Base-by-base conservation (phyloP, 2,797 vertebrate species). In the Neoniphon sammara region DNA sequence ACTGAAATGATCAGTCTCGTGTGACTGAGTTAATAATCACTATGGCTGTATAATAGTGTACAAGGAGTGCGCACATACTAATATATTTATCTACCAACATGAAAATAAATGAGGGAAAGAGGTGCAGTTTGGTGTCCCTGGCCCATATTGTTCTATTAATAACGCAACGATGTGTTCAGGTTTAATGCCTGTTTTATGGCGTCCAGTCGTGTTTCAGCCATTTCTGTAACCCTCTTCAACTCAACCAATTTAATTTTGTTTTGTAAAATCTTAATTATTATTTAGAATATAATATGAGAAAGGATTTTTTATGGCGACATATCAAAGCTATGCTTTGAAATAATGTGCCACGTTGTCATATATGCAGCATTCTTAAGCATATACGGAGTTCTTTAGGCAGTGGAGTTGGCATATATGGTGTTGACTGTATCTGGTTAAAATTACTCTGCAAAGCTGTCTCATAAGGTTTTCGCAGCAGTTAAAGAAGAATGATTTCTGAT, bases 61-160 rank as follows among this genome's bases (percentile, higher is more conserved):
- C 74, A 66, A 81, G 76, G 68, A 85, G 76, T 75, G 70, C 77
- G 91, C 85, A 89, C 87, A 83, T 80, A 57, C 84, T 89, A 90
- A 92, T 93, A 94, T 91, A 94, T 93, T 70, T 90, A 92, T 93
- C 92, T 90, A 73, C 70, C 70, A 84, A 90, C 90, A 92, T 93
- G 92, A 89, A 93, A 90, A 90, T 86, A 87, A 88, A 93, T 88
- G 81, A 88, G 85, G 73, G n/a, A 73, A 75, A 86, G 42, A 77
- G 60, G 27, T 42, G 27, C 77, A 72, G 82, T 85, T 85, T 83
- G 77, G 84, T 86, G 80, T 85, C 83, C 57, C 68, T 78, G 85
- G 88, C 80, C 88, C 75, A 6, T 36, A 86, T 87, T 88, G 78
- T 88, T 86, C 72, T 65, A 68, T 79, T 83, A 78, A 89, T 72